These are phyloP conservation scores for Cassiopea xamachana DNA, from an alignment of 30 jellyfish, hydroid and myxozoan genomes.

Conservation along the genomic window DNA sequence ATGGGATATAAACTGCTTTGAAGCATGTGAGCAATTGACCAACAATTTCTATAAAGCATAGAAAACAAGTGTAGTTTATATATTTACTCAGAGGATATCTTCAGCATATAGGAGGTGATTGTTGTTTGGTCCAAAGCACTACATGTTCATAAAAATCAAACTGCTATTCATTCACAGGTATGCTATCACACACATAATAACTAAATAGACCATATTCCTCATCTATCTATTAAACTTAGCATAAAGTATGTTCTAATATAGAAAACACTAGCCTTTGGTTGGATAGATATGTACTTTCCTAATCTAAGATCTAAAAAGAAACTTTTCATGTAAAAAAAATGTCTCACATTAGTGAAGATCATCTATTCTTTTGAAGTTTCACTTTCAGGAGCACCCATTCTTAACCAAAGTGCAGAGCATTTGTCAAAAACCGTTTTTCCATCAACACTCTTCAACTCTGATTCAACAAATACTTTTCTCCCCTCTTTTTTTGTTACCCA, in stretches of 20 bases:
- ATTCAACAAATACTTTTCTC: conserved; percentile 38
- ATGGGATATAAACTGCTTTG: too few relatives aligned
- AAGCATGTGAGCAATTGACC: too few relatives aligned
- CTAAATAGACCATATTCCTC: too few relatives aligned
- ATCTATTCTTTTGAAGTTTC: conserved; percentile 13
- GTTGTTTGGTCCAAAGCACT: too few relatives aligned
- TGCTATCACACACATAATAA: too few relatives aligned
- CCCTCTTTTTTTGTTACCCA: conserved; percentile 68
- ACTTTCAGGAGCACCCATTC: conserved; percentile 16
- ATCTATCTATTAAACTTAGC: not conserved
- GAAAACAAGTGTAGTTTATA: too few relatives aligned
- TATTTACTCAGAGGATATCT: too few relatives aligned
- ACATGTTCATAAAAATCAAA: too few relatives aligned
- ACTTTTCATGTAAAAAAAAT: not conserved
- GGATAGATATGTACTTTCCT: not conserved
- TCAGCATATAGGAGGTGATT: too few relatives aligned
- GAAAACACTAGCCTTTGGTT: not conserved
- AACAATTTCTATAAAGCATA: too few relatives aligned
- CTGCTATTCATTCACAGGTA: too few relatives aligned
- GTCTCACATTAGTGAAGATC: not conserved
- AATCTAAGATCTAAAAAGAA: not conserved
- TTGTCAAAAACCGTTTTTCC: conserved; percentile 64
- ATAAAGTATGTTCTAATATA: too few relatives aligned
- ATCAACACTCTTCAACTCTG: conserved; percentile 64
- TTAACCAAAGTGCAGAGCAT: conserved; percentile 68